phyloP scores from a whole-genome alignment of 2,888 invertebrate species.

The Rhingia campestris region DNA sequence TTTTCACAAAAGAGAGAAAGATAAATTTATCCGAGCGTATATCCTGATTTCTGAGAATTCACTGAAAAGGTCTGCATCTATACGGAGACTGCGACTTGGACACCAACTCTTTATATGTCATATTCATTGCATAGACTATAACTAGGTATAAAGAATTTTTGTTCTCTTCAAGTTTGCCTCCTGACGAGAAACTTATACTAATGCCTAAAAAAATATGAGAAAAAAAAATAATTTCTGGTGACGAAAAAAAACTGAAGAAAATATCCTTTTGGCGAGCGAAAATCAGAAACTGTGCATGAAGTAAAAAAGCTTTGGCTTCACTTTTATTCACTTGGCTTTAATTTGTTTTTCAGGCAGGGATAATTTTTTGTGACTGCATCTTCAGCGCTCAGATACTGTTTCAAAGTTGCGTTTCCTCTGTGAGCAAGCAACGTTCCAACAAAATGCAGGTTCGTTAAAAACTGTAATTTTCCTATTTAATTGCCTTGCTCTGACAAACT shows the following conservation, averaged over 20 bases:
- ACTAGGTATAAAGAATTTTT: conserved; percentile 52
- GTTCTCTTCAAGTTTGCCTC: conserved; percentile 32
- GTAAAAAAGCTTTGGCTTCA: conserved; percentile 13
- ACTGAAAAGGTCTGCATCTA: conserved; percentile 17
- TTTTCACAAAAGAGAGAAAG: conserved; percentile 59
- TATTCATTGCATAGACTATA: conserved; percentile 67
- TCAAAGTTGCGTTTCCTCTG: conserved; percentile 14
- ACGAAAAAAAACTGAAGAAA: conserved; percentile 1
- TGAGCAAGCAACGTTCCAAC: conserved; percentile 1
- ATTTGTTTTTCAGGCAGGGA: conserved; percentile 17
- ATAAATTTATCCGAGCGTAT: conserved; percentile 68
- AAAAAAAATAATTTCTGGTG: not conserved
- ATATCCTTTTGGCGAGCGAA: conserved; percentile 11
- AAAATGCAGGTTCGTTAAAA: conserved; percentile 54
- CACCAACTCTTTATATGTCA: conserved; percentile 44
- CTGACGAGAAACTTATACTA: conserved; percentile 29
- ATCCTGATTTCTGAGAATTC: conserved; percentile 50
- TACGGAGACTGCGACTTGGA: conserved; percentile 13
- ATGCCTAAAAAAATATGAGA: conserved; percentile 2
- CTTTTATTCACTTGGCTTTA: conserved; percentile 4
- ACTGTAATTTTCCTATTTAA: conserved; percentile 37
- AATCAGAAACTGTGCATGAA: conserved; percentile 23
- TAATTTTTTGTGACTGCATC: not conserved
- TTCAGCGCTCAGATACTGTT: conserved; percentile 22
- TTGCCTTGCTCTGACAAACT: conserved; percentile 58